These are phyloP conservation scores for Laticauda laticaudata DNA, from an alignment of 2,113 vertebrate genomes.

Conservation along the genomic window DNA sequence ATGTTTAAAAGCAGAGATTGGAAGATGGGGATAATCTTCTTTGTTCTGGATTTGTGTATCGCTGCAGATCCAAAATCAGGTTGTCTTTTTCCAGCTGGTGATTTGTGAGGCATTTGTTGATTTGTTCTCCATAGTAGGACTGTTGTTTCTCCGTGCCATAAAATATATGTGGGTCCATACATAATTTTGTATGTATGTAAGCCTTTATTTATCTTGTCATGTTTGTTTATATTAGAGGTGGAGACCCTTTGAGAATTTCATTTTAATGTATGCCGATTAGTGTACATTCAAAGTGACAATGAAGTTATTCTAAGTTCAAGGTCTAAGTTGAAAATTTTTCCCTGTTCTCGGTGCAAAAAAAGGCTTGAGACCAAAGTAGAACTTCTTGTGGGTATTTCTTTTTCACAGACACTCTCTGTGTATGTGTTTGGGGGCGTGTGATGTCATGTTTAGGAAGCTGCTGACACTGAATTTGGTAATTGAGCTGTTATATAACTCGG, in stretches of 20 bases:
- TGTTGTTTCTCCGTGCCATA: too few species aligned
- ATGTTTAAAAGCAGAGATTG: neutral
- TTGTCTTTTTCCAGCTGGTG: neutral
- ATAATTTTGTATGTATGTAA: too few species aligned
- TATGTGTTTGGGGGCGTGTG: neutral
- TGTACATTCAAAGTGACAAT: too few species aligned
- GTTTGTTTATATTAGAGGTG: too few species aligned
- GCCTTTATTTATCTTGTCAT: too few species aligned
- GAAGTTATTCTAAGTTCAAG: too few species aligned
- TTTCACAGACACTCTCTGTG: neutral
- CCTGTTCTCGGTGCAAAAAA: neutral
- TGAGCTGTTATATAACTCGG: neutral
- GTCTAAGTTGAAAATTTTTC: neutral
- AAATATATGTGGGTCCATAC: too few species aligned
- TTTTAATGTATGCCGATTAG: too few species aligned
- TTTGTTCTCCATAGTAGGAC: neutral
- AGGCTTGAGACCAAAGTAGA: neutral
- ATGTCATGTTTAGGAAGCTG: neutral
- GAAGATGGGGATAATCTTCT: neutral
- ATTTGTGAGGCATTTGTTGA: neutral
- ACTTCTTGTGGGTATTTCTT: neutral
- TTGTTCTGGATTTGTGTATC: neutral
- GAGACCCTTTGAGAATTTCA: too few species aligned
- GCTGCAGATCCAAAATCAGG: neutral
- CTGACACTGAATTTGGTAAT: neutral